Conservation (phyloP, 2,888 invertebrate genomes). For the Torymus tubicola region DNA sequence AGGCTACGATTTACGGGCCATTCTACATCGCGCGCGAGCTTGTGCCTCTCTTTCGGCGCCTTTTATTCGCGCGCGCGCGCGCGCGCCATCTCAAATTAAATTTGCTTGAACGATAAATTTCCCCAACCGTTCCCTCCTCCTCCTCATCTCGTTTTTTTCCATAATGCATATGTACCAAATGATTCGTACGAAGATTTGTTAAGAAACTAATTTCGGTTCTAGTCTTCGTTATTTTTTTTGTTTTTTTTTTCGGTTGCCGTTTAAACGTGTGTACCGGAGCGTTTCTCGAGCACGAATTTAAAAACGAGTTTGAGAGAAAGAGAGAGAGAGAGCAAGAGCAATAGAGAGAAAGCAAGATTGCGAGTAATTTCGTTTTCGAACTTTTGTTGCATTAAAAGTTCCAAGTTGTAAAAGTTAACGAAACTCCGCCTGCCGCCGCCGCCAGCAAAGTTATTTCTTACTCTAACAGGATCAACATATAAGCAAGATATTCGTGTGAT, state of each 20-base stretch:
- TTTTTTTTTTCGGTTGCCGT: not conserved
- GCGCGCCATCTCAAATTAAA: conserved; percentile 63
- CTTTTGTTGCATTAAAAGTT: conserved; percentile 58
- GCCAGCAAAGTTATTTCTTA: conserved; percentile 54
- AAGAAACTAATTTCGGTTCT: conserved; percentile 22
- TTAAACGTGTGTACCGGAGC: not conserved
- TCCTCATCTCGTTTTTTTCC: too few species aligned
- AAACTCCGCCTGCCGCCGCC: conserved; percentile 26
- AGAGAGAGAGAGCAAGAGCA: not conserved
- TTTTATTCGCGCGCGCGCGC: conserved; percentile 45
- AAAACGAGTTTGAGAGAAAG: conserved; percentile 43
- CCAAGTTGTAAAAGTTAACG: conserved; percentile 55
- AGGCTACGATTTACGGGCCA: conserved; percentile 71
- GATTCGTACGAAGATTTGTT: conserved; percentile 21
- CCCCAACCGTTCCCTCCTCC: not conserved
- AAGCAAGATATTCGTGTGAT: conserved; percentile 58
- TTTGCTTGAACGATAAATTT: conserved; percentile 66
- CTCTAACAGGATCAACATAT: conserved; percentile 58
- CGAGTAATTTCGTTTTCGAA: conserved; percentile 53
- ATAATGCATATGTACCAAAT: too few species aligned
- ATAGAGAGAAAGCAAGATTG: conserved; percentile 22
- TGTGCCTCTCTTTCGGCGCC: conserved; percentile 53
- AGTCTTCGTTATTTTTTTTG: too few species aligned
- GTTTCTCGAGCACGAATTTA: conserved; percentile 36
- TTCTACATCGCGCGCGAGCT: conserved; percentile 66